Evolutionary conservation across 23 tunicate species (phyloP), one percentile per base, ranked within the genome.

Genomic region (Phallusia fumigata): DNA sequence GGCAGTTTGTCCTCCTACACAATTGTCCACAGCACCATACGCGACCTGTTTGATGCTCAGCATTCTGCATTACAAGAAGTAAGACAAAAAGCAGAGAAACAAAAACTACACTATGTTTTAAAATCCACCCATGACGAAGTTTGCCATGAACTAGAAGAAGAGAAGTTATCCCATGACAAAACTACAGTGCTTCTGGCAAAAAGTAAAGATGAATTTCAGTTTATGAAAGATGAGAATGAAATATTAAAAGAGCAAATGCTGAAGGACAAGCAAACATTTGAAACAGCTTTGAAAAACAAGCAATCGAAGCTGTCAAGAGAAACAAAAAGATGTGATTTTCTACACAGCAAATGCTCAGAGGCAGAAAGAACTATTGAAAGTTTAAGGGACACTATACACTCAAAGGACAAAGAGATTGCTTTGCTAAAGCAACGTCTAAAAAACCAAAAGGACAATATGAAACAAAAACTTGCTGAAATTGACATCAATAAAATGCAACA

Each of bases 401-500:
- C 85, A 76, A 93, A 93, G 65, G 84, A 93, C 26, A 78, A 76
- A 81, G 97, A 93, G 76, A 93, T 93, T 72, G 19, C 50, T 24
- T 32, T 64, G 21, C 52, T 93, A 34, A 93, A 88, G 53, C 92
- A 88, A 76, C 85, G 90, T 2, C 35, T 88, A n/a, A 81, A 88
- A 72, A 28, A 76, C 6, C 97, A 88, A 64, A 84, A 84, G 69
- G 89, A 80, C 32, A 80, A 86, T 36, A 89, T 88, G 51, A 88
- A 93, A 78, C 86, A 81, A 30, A 73, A 78, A 19, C 75, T 93
- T 16, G 83, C 76, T 19, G 97, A 93, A 75, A 88, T 93, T 35
- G 97, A 93, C 52, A 84, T 93, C 2, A 81, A 86, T 19, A 88
- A 88, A 82, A 90, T 84, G 82, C 97, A 93, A 52, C 83, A 93